Evolutionary conservation across 2,888 invertebrate genomes (phyloP).

Genomic region (Pocota personata): DNA sequence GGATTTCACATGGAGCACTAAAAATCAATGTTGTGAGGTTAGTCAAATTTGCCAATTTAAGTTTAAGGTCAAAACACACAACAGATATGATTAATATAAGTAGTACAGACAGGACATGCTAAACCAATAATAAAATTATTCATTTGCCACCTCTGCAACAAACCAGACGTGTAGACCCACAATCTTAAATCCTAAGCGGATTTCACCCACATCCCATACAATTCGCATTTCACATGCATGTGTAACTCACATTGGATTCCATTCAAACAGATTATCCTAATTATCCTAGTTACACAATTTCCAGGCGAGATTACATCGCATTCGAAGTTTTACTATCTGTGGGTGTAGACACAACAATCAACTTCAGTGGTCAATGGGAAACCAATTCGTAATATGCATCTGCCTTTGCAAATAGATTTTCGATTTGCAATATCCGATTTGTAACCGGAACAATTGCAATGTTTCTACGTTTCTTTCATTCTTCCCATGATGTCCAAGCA

Average conservation of each 20-base stretch:
- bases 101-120: too few species aligned
- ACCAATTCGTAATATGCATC: constrained; percentile 55
- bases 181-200: constrained; percentile 56
- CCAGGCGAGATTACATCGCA: constrained; percentile 70
- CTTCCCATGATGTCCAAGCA: constrained; percentile 6
- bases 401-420: constrained; percentile 45
- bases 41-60: too few species aligned
- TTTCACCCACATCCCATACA: constrained; percentile 53
- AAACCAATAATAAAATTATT: constrained; percentile 62
- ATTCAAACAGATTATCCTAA: constrained; percentile 71
- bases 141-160: constrained; percentile 38
- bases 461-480: constrained; percentile 74
- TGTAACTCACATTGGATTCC: constrained; percentile 50
- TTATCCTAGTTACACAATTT: constrained; percentile 74
- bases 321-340: constrained; percentile 47
- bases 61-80: too few species aligned
- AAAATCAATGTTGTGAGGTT: too few species aligned
- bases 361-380: constrained; percentile 69
- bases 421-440: constrained; percentile 79
- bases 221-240: constrained; percentile 36
- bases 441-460: constrained; percentile 82
- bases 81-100: too few species aligned
- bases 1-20: too few species aligned
- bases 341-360: constrained; percentile 71
- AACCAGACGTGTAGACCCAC: neutral